A percentile compares a stretch with the other conserved stretches of the same genome.
Conservation (phyloP, 2,113 vertebrate species). For the Tyrannus savana region DNA sequence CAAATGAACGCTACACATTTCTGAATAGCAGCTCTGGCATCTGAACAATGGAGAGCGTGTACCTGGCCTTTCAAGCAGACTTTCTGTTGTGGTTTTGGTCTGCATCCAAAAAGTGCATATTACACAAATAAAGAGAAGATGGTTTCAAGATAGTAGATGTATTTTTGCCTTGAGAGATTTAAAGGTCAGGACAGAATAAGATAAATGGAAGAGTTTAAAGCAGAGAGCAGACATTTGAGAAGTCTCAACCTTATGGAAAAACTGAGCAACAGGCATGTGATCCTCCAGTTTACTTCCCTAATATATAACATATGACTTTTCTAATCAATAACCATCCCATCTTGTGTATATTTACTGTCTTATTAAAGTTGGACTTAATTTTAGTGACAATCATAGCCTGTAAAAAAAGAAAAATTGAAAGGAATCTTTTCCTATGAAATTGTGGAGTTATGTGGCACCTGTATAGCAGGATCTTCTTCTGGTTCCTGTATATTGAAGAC, state of each 20-base stretch:
- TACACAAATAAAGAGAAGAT: neutral
- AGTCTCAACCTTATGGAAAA: constrained; percentile 27
- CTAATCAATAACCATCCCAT: neutral
- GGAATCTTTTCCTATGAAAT: neutral
- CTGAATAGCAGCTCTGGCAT: neutral
- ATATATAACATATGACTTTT: neutral
- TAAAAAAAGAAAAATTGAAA: neutral
- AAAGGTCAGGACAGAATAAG: constrained; percentile 22
- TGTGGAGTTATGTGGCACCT: constrained; percentile 77
- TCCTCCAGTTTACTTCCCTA: neutral
- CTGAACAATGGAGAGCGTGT: neutral
- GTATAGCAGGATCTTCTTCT: constrained; percentile 85
- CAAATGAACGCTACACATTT: neutral
- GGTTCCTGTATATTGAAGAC: constrained; percentile 90
- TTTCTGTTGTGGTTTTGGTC: constrained; percentile 1
- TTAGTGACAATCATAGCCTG: neutral
- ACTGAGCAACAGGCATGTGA: neutral
- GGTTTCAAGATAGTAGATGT: neutral
- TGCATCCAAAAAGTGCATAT: neutral
- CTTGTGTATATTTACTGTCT: neutral
- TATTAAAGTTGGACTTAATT: neutral
- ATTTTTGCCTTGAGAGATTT: constrained; percentile 14
- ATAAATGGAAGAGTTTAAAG: constrained; percentile 3
- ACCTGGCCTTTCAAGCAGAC: neutral
- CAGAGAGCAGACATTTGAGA: constrained; percentile 21